phyloP scores from a whole-genome alignment of 2,113 vertebrate species.

The Oncorhynchus clarkii region DNA sequence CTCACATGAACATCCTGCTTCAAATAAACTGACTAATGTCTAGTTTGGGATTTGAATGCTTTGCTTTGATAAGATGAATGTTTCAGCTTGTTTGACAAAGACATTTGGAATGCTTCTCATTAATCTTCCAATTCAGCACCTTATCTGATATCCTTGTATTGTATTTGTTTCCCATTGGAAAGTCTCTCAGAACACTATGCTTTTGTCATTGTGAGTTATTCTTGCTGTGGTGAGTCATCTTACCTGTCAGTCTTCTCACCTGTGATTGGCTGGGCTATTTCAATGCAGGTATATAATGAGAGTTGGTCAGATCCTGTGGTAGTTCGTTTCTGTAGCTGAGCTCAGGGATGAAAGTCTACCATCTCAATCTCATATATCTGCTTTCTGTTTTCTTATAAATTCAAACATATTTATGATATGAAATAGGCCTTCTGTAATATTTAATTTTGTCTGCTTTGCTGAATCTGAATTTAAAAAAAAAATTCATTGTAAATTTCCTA shows the following conservation, averaged over 20 bases:
- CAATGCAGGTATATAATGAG: not conserved
- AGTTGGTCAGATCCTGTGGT: not conserved
- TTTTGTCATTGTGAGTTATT: not conserved
- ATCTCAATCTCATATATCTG: too few relatives aligned
- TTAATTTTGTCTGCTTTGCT: not conserved
- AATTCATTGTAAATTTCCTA: slow-evolving; percentile 7
- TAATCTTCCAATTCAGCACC: not conserved
- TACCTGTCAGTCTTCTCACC: not conserved
- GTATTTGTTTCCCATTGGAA: not conserved
- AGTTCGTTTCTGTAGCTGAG: too few relatives aligned
- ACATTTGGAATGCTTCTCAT: too few relatives aligned
- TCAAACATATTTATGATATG: too few relatives aligned
- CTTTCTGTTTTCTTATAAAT: too few relatives aligned
- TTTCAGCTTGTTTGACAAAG: not conserved
- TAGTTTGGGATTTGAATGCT: not conserved
- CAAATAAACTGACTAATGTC: not conserved
- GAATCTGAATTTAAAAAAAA: not conserved
- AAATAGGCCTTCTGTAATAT: not conserved
- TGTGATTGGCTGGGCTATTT: not conserved
- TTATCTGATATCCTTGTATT: not conserved
- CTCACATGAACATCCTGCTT: not conserved
- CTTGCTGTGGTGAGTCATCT: not conserved
- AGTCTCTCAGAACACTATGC: not conserved
- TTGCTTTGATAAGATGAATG: not conserved
- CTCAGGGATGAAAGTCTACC: too few relatives aligned